Evolutionary conservation across 2,113 vertebrate genomes (phyloP).

Genomic region (Mobula birostris): DNA sequence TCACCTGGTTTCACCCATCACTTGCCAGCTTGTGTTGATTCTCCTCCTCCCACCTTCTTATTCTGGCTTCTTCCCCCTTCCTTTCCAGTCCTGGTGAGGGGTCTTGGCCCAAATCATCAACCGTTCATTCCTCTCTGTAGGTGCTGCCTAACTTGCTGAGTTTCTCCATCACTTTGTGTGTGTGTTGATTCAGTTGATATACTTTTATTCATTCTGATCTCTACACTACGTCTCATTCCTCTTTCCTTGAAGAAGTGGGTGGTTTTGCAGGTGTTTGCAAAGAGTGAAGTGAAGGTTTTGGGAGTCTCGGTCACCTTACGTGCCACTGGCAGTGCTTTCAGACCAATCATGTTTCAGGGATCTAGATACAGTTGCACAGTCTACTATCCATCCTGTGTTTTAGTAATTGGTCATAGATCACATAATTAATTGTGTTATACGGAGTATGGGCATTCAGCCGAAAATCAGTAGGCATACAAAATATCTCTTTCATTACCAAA

Average conservation of each 20-base stretch:
- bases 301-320: neutral
- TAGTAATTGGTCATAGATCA: neutral
- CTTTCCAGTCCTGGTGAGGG: too few relatives aligned
- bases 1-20: too few relatives aligned
- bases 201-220: neutral
- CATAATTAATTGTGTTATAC: neutral
- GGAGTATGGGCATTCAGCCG: neutral
- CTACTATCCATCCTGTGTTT: neutral
- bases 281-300: neutral
- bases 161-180: too few relatives aligned
- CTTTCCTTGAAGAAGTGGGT: neutral
- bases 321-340: too few relatives aligned
- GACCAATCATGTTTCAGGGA: neutral
- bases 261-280: neutral
- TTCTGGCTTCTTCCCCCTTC: too few relatives aligned
- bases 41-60: too few relatives aligned
- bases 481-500: too few relatives aligned
- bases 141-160: too few relatives aligned
- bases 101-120: too few relatives aligned
- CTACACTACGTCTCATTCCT: neutral
- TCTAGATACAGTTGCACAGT: neutral
- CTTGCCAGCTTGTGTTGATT: too few relatives aligned
- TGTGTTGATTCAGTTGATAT: neutral
- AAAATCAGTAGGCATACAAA: too few relatives aligned
- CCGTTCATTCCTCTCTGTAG: too few relatives aligned